These are phyloP conservation scores for Syrphus vitripennis DNA, from an alignment of 2,888 invertebrate species.

Conservation along the genomic window DNA sequence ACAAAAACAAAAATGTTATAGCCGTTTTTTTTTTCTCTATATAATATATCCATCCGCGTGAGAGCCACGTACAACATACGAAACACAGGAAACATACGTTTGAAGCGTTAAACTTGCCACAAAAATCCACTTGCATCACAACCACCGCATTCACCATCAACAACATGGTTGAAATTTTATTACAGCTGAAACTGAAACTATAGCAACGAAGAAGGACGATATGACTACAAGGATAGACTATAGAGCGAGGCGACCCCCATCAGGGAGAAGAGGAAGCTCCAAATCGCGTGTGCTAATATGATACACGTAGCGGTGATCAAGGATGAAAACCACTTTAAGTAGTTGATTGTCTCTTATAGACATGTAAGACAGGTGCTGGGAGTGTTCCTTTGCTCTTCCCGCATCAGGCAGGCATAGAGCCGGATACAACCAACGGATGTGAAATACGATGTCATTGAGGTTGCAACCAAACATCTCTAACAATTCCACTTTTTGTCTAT, in stretches of 20 bases:
- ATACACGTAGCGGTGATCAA: constrained; percentile 70
- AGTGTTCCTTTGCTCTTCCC: constrained; percentile 36
- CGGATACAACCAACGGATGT: constrained; percentile 23
- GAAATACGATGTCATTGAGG: constrained; percentile 35
- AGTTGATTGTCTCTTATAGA: constrained; percentile 69
- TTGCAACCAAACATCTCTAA: constrained; percentile 38
- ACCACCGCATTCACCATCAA: background rate
- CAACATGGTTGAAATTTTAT: constrained; percentile 10
- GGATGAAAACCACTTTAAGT: constrained; percentile 70
- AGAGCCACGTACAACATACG: constrained; percentile 29
- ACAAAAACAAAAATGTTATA: too few relatives aligned
- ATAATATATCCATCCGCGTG: constrained; percentile 34
- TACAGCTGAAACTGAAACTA: constrained; percentile 57
- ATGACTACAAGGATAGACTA: background rate
- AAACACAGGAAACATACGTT: constrained; percentile 52
- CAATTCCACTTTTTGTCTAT: constrained; percentile 15
- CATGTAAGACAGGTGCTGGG: constrained; percentile 62
- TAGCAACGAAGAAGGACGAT: background rate
- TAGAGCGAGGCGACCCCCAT: background rate
- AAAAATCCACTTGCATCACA: background rate
- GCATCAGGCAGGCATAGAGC: background rate
- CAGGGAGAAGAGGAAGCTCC: background rate
- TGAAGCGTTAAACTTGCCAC: constrained; percentile 18
- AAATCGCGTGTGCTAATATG: constrained; percentile 63
- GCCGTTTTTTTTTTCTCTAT: too few relatives aligned